phyloP scores from a whole-genome alignment of 64 coral and sea anemone species.

The Pocillopora damicornis region DNA sequence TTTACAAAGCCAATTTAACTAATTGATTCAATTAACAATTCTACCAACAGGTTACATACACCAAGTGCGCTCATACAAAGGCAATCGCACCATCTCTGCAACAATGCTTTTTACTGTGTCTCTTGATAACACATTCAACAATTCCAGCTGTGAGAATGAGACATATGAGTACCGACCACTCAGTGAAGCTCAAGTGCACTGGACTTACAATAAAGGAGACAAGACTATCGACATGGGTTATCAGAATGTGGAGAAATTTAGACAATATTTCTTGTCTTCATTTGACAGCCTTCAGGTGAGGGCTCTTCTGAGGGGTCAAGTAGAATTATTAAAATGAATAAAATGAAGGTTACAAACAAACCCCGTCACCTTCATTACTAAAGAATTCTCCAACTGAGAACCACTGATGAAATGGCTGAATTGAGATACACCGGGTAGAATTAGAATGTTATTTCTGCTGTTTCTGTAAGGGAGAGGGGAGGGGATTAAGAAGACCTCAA shows the following conservation, averaged over 20 bases:
- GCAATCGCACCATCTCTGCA: constrained; percentile 76
- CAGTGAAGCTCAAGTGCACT: constrained; percentile 83
- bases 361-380: background rate
- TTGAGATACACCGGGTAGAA: too few relatives aligned
- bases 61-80: constrained; percentile 76
- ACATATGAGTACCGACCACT: constrained; percentile 83
- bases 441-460: too few relatives aligned
- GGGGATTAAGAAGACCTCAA: too few relatives aligned
- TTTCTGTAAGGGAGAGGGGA: too few relatives aligned
- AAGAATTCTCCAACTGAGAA: background rate
- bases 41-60: constrained; percentile 76
- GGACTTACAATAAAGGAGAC: constrained; percentile 97
- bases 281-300: constrained; percentile 9
- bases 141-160: constrained; percentile 70
- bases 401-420: too few relatives aligned
- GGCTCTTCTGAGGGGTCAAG: background rate
- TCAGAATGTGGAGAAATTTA: constrained; percentile 70
- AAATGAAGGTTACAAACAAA: too few relatives aligned
- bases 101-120: constrained; percentile 93
- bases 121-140: constrained; percentile 65
- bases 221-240: constrained; percentile 87
- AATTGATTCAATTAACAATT: background rate
- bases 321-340: background rate
- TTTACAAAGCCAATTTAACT: too few relatives aligned
- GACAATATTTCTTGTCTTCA: constrained; percentile 18